These are phyloP conservation scores for Nesogale talazaci DNA, from an alignment of 2,113 vertebrate genomes.

Conservation along the genomic window DNA sequence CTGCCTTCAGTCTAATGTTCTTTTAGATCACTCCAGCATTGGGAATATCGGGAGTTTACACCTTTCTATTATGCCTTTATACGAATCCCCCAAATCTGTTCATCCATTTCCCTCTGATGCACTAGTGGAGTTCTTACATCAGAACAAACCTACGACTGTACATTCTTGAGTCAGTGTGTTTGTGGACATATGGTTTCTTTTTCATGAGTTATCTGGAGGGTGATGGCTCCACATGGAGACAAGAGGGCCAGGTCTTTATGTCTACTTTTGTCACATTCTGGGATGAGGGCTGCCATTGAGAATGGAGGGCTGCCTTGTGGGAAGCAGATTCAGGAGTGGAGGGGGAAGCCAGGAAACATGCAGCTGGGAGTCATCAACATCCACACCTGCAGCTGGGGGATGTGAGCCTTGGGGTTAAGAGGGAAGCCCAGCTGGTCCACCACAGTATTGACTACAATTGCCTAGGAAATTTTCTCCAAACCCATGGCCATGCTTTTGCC, in stretches of 20 bases:
- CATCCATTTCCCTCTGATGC: neutral
- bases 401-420: neutral
- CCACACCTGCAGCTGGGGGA: neutral
- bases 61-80: constrained; percentile 26
- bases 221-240: neutral
- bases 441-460: neutral
- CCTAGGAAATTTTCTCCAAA: neutral
- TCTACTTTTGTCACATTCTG: neutral
- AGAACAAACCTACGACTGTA: neutral
- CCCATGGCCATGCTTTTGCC: neutral
- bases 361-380: neutral
- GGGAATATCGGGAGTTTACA: neutral
- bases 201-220: neutral
- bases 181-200: neutral
- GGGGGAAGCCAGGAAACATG: neutral
- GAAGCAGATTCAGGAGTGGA: neutral
- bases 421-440: neutral
- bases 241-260: neutral
- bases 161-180: neutral
- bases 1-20: neutral
- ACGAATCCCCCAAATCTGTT: neutral
- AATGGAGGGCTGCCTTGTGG: neutral
- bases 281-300: neutral
- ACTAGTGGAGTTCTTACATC: neutral
- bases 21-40: neutral